These are phyloP conservation scores for Cirrhinus molitorella DNA, from an alignment of 2,797 vertebrate genomes.

Conservation along the genomic window DNA sequence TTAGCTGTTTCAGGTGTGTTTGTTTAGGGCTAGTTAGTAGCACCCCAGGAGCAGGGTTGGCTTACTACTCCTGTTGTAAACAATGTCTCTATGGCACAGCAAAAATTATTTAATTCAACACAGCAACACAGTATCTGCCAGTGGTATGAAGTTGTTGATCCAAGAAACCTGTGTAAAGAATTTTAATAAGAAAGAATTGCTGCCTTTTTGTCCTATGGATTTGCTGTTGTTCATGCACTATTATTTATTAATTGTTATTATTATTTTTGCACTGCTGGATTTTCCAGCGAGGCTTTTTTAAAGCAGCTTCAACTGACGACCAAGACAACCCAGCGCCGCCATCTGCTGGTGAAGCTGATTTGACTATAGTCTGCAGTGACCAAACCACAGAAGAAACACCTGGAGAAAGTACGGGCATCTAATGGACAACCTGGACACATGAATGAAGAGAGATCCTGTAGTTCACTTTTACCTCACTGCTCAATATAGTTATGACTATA, in stretches of 20 bases:
- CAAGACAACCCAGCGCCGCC: not conserved
- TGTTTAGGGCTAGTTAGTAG: not conserved
- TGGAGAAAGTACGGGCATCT: not conserved
- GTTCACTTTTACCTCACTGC: not conserved
- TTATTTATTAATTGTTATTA: not conserved
- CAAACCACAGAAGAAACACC: not conserved
- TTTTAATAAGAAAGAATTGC: too few species aligned
- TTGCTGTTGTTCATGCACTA: not conserved
- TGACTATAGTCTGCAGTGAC: not conserved
- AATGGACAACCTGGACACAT: not conserved
- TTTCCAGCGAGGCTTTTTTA: constrained; percentile 26
- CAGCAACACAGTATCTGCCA: not conserved
- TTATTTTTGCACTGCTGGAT: not conserved
- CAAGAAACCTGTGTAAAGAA: not conserved
- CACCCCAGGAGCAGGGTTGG: not conserved
- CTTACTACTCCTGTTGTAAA: not conserved
- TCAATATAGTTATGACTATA: not conserved
- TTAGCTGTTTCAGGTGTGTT: too few species aligned
- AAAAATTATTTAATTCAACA: not conserved
- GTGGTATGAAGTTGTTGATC: not conserved
- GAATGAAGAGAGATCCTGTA: constrained; percentile 8
- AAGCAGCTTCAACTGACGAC: not conserved
- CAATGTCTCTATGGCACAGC: too few species aligned
- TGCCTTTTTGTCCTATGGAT: not conserved
- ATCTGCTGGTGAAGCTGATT: not conserved